Base-by-base conservation (phyloP, 2,888 invertebrate genomes). In the Melanophora roralis region DNA sequence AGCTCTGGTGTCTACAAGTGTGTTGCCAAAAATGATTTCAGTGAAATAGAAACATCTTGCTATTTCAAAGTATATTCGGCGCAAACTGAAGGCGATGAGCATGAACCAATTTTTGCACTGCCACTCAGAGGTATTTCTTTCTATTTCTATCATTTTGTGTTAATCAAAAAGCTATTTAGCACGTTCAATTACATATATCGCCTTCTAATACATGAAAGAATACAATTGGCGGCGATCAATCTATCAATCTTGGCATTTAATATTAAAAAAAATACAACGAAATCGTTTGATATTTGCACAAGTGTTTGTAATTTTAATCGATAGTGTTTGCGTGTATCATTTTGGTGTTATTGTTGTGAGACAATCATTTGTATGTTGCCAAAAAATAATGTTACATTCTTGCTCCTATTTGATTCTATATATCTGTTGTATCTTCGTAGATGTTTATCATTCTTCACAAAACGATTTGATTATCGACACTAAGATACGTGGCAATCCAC, bases 1-100 rank as follows among this genome's bases (percentile, higher is more conserved):
- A 95, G 95, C 88, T 92, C 94, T 3, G 97, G 95, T n/a, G 94
- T 95, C 84, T 97, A 96, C 86, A 93, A 93, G 27, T 97, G 96
- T 86, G 91, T 94, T 5, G 96, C 95, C 40, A 92, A 92, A 85
- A 97, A 96, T 88, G 92, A 93, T 73, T 92, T 94, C 85, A 96
- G 96, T 51, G 92, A 93, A 81, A 91, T 93, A 7, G 92, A 92
- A 51, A 93, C 95, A n/a, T 93, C 93, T 23, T 95, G 95, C 57
- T 93, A 92, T 84, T 90, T 97, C 78, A 89, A 89, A 84, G 88
- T 89, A 65, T 90, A 90, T 79, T 81, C 86, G 59, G 87, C 89
- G 59, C 88, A 88, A 81, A 84, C 85, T 53, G 89, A 89, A 83
- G 89, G 88, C 65, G 88, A 88, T 73, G 87, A 89, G 75, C 88